phyloP scores from a whole-genome alignment of 2,113 vertebrate genomes.

The Archocentrus centrarchus region DNA sequence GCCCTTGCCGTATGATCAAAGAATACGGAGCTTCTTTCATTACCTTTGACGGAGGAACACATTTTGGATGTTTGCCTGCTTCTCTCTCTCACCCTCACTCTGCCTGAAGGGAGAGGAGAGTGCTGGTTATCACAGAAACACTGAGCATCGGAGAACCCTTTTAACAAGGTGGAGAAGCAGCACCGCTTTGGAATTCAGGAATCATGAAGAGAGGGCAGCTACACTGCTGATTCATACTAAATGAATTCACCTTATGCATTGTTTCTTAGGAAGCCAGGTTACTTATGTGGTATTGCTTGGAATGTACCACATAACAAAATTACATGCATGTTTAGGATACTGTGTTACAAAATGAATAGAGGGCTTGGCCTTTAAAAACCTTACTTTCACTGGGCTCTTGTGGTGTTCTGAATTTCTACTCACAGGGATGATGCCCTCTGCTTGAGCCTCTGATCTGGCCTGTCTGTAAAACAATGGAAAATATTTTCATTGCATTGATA shows the following conservation, averaged over 20 bases:
- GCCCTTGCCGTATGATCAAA: slow-evolving; percentile 75
- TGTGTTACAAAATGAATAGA: neutral
- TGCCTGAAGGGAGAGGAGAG: slow-evolving; percentile 60
- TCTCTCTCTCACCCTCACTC: slow-evolving; percentile 37
- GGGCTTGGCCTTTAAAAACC: slow-evolving; percentile 20
- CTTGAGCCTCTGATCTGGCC: neutral
- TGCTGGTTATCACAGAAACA: slow-evolving; percentile 64
- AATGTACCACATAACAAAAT: neutral
- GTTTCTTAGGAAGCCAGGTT: slow-evolving; percentile 30
- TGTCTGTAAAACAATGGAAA: neutral
- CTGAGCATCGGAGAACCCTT: slow-evolving; percentile 52
- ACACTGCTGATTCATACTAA: slow-evolving; percentile 54
- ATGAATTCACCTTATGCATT: slow-evolving; percentile 33
- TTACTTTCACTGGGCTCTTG: neutral
- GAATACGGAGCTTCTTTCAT: slow-evolving; percentile 69
- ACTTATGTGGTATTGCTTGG: slow-evolving; percentile 4
- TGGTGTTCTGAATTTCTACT: neutral
- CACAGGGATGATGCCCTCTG: neutral
- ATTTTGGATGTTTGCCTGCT: slow-evolving; percentile 72
- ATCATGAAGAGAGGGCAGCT: slow-evolving; percentile 41
- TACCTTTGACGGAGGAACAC: slow-evolving; percentile 70
- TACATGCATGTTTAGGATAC: neutral
- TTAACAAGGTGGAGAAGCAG: slow-evolving; percentile 64
- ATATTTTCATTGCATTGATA: neutral
- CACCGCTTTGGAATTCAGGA: slow-evolving; percentile 44